Conservation (phyloP, 2,888 invertebrate genomes). For the Morpho helenor region DNA sequence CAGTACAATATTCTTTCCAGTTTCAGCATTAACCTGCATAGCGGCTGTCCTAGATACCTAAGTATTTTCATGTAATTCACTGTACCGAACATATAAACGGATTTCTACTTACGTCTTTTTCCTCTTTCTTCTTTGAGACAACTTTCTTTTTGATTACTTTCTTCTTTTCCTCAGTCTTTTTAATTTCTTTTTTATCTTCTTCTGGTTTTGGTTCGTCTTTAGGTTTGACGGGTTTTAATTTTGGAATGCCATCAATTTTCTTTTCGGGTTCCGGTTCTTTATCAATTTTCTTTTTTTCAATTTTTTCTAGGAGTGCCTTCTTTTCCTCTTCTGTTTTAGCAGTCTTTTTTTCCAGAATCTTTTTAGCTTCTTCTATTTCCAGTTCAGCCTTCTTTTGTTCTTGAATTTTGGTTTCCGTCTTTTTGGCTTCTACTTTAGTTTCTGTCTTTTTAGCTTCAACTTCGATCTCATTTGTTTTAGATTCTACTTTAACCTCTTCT, state of each 20-base stretch:
- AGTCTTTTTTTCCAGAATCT: conserved; percentile 65
- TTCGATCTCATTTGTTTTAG: conserved; percentile 60
- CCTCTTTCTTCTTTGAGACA: conserved; percentile 66
- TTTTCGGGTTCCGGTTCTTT: conserved; percentile 72
- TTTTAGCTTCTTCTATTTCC: conserved; percentile 72
- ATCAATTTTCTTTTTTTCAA: conserved; percentile 73
- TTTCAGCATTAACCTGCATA: neutral
- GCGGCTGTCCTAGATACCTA: neutral
- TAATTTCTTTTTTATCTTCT: conserved; percentile 64
- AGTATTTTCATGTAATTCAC: neutral
- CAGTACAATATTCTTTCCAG: neutral
- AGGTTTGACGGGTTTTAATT: conserved; percentile 76
- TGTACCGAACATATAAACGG: neutral
- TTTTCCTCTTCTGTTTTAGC: conserved; percentile 73
- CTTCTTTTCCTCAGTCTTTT: conserved; percentile 58
- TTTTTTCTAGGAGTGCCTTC: conserved; percentile 70
- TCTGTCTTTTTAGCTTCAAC: conserved; percentile 48
- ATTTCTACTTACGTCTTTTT: conserved; percentile 56
- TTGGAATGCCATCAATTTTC: conserved; percentile 81
- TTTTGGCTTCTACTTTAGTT: conserved; percentile 43
- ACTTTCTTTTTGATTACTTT: conserved; percentile 73
- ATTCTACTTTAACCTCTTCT: conserved; percentile 46
- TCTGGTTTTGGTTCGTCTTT: conserved; percentile 70
- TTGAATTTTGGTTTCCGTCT: conserved; percentile 46
- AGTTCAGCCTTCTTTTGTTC: conserved; percentile 60